Evolutionary conservation across 1,140 invertebrate genomes (phyloP).

Genomic region (Drosophila asahinai): DNA sequence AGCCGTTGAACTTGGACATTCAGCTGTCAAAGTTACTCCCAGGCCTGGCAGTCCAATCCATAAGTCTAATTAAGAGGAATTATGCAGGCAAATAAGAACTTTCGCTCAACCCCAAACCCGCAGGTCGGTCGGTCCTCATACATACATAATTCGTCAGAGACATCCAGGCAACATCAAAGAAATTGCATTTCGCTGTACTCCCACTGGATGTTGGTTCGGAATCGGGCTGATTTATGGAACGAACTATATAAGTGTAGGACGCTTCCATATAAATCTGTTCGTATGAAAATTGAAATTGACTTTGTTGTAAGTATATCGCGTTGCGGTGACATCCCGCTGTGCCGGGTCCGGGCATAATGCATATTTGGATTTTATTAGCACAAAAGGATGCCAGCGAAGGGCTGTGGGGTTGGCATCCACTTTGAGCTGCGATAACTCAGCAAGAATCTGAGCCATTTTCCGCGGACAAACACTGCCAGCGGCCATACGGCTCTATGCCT

Average conservation of each 20-base stretch:
- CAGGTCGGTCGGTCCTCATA: constrained; percentile 4
- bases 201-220: constrained; percentile 32
- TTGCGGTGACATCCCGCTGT: constrained; percentile 44
- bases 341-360: constrained; percentile 35
- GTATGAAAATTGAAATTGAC: constrained; percentile 56
- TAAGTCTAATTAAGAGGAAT: constrained; percentile 54
- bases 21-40: constrained; percentile 52
- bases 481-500: constrained; percentile 23
- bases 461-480: constrained; percentile 14
- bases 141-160: constrained; percentile 45
- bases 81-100: constrained; percentile 33
- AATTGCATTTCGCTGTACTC: constrained; percentile 50
- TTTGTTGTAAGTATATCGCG: constrained; percentile 32
- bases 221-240: constrained; percentile 52
- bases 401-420: constrained; percentile 49
- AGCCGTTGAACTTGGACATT: constrained; percentile 3
- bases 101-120: constrained; percentile 19
- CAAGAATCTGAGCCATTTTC: constrained; percentile 28
- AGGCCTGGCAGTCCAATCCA: constrained; percentile 6
- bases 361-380: constrained; percentile 62
- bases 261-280: constrained; percentile 41
- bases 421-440: constrained; percentile 32
- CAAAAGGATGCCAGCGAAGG: constrained; percentile 46
- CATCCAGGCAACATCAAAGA: constrained; percentile 59
- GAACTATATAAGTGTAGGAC: constrained; percentile 11